Evolutionary conservation across 1,140 invertebrate species (phyloP).

Genomic region (Lycorma delicatula): DNA sequence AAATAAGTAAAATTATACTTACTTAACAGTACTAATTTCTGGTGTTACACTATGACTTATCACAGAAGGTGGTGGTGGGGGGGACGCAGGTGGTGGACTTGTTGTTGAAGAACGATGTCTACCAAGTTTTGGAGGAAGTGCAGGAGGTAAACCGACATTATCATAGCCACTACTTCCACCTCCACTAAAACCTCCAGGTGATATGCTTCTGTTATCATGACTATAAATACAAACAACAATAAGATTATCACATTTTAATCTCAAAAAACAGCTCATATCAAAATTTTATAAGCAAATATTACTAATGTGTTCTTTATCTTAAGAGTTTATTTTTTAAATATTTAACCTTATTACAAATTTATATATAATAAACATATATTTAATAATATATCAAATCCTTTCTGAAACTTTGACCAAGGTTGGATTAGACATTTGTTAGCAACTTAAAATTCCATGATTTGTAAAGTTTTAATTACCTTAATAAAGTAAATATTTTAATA

Average conservation of each 20-base stretch:
- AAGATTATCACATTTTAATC: neutral
- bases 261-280: neutral
- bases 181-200: neutral
- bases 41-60: neutral
- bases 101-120: conserved; percentile 26
- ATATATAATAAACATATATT: too few relatives aligned
- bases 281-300: neutral
- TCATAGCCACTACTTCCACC: neutral
- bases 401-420: too few relatives aligned
- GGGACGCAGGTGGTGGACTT: conserved; percentile 30
- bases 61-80: conserved; percentile 18
- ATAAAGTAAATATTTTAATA: too few relatives aligned
- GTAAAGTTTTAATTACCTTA: too few relatives aligned
- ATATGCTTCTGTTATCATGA: conserved; percentile 3
- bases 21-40: conserved; percentile 10
- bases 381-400: too few relatives aligned
- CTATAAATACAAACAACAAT: conserved; percentile 4
- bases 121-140: conserved; percentile 65
- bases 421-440: too few relatives aligned
- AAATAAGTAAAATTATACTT: neutral
- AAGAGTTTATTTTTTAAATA: too few relatives aligned
- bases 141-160: conserved; percentile 48
- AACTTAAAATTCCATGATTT: too few relatives aligned
- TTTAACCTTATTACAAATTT: too few relatives aligned
- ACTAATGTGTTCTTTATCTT: too few relatives aligned